phyloP scores from a whole-genome alignment of 2,797 vertebrate genomes.

The Lutjanus argentimaculatus region DNA sequence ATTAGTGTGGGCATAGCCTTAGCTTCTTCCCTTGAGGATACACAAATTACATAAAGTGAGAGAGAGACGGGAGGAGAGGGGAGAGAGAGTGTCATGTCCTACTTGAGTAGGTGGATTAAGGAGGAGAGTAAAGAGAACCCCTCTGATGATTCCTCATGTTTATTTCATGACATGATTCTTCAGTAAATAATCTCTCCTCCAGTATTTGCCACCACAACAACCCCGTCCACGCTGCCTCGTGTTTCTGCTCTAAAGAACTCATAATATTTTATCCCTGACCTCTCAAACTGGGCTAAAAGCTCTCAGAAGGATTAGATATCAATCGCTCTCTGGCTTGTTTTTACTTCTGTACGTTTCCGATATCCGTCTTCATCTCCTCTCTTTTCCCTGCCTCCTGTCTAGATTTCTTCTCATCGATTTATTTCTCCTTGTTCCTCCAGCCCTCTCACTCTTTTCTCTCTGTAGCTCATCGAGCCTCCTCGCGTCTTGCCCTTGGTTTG shows the following conservation, averaged over 20 bases:
- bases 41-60: constrained; percentile 47
- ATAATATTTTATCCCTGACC: constrained; percentile 63
- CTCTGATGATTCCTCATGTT: constrained; percentile 76
- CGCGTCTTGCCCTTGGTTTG: constrained; percentile 64
- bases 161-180: constrained; percentile 72
- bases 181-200: constrained; percentile 72
- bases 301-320: constrained; percentile 61
- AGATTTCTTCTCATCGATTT: constrained; percentile 70
- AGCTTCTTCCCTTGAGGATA: constrained; percentile 31
- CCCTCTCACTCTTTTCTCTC: constrained; percentile 53
- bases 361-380: constrained; percentile 64
- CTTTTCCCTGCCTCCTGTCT: constrained; percentile 44
- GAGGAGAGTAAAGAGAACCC: constrained; percentile 63
- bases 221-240: constrained; percentile 29
- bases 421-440: constrained; percentile 53
- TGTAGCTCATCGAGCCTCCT: constrained; percentile 50
- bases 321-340: constrained; percentile 54
- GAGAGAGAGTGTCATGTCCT: constrained; percentile 56
- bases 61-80: neutral
- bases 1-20: constrained; percentile 44
- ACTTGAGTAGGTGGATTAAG: constrained; percentile 80
- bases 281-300: constrained; percentile 64
- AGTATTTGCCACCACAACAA: constrained; percentile 58
- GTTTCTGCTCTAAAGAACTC: constrained; percentile 48
- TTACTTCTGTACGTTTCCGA: constrained; percentile 60